Evolutionary conservation across 2,888 invertebrate genomes (phyloP).

Genomic region (Nasonovia ribisnigri): DNA sequence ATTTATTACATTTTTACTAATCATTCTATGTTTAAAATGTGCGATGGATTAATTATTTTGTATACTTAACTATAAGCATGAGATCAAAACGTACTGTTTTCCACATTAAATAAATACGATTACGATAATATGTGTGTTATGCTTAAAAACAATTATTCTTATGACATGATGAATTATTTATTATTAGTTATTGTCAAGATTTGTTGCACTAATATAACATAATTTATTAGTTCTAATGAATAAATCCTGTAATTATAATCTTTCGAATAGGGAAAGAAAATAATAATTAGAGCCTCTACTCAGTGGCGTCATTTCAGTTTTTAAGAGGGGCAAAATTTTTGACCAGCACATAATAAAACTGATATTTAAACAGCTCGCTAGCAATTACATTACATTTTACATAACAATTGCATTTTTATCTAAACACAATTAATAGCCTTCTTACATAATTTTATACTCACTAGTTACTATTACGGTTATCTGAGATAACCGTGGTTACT

Average conservation of each 20-base stretch:
- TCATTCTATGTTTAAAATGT: background rate
- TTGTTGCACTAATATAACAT: background rate
- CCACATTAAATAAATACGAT: background rate
- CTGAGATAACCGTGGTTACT: too few species aligned
- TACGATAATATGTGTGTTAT: background rate
- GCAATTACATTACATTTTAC: too few species aligned
- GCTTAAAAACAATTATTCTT: background rate
- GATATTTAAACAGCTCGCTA: too few species aligned
- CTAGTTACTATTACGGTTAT: too few species aligned
- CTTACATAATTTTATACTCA: too few species aligned
- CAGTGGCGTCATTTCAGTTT: too few species aligned
- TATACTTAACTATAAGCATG: background rate
- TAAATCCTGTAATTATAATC: background rate
- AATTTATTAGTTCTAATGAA: background rate
- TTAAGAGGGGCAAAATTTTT: too few species aligned
- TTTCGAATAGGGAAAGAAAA: slow-evolving; percentile 1
- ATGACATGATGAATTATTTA: background rate
- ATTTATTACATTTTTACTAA: background rate
- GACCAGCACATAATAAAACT: too few species aligned
- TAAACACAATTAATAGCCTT: too few species aligned
- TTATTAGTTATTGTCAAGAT: background rate
- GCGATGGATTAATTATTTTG: background rate
- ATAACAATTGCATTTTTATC: too few species aligned
- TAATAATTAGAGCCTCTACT: background rate
- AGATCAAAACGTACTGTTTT: background rate